Base-by-base conservation (phyloP, 1,140 invertebrate species). In the Drosophila prosaltans region DNA sequence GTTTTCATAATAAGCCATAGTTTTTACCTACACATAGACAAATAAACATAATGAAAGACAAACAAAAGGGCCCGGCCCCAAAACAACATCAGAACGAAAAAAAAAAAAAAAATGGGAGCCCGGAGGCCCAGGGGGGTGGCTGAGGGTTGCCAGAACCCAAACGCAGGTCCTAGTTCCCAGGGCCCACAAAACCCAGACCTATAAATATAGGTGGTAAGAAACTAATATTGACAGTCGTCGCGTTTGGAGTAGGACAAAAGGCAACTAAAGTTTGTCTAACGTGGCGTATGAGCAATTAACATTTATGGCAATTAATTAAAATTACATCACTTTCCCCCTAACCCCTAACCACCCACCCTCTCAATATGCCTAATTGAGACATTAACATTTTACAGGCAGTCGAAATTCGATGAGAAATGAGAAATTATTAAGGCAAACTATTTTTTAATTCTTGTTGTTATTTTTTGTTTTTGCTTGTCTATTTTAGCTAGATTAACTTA, bases 221-320 rank as follows among this genome's bases (percentile, higher is more conserved):
- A 74, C 58, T 67, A 51, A 51, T 75, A 75, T 78, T 78, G 64
- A 75, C 74, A 75, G 26, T 51, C 8, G 21, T 24, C 16, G 16
- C 16, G 16, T 16, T 16, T 16, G 45, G 21, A 51, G 21, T 3
- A 2, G 45, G 10, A 21, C 24, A 51, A 43, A 51, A 51, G 45
- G 45, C 45, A 51, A 51, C 45, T 51, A 51, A 81, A 65, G 61
- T 81, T 75, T 68, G 54, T 39, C 57, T 67, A 78, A 84, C 84
- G 72, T 65, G 84, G 80, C 84, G 84, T 88, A 89, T 88, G 84
- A 78, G 84, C 84, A 88, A 84, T 89, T 89, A 88, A 78, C 84
- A 88, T 88, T 88, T 88, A 88, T 89, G 83, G 70, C 77, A 74
- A 88, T 88, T 88, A 89, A 89, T 88, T 88, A 83, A 77, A 66